These are phyloP conservation scores for Orientallactaga bullata DNA, from an alignment of 2,113 vertebrate genomes.

Conservation along the genomic window DNA sequence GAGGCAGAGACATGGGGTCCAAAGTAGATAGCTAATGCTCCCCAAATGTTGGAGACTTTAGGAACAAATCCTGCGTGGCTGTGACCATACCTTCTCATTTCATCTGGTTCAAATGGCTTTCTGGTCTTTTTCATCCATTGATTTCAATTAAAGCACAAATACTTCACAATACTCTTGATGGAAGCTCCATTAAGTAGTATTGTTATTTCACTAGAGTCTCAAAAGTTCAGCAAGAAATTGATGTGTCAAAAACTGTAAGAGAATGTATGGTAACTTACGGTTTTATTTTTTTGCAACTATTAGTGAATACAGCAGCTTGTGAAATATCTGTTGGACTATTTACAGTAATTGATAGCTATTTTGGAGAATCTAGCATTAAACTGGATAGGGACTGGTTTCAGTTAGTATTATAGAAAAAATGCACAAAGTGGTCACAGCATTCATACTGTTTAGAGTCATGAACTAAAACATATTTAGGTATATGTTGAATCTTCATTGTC, in stretches of 20 bases:
- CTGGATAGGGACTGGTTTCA: not conserved
- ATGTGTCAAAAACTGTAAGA: not conserved
- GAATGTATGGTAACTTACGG: not conserved
- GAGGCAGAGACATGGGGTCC: not conserved
- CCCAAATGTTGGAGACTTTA: not conserved
- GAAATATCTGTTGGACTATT: not conserved
- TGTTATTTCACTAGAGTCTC: not conserved
- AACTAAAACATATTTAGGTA: not conserved
- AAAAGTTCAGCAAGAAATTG: conserved; percentile 10
- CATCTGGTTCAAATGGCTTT: not conserved
- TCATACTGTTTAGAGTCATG: not conserved
- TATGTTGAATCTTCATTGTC: not conserved
- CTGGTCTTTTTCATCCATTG: not conserved
- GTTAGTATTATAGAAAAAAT: not conserved
- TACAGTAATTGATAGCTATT: not conserved
- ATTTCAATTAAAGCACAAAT: not conserved
- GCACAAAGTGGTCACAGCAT: not conserved
- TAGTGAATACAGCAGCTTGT: not conserved
- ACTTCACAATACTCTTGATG: not conserved
- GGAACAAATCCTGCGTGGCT: not conserved
- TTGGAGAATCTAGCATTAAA: not conserved
- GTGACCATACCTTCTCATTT: not conserved
- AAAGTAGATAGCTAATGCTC: fast-evolving
- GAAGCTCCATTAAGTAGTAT: conserved; percentile 9
- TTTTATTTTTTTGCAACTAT: not conserved